Percentiles rank a stretch among this genome's conserved stretches.
Evolutionary conservation across 2,888 invertebrate species (phyloP).

Genomic region (Pilophorus perplexus): DNA sequence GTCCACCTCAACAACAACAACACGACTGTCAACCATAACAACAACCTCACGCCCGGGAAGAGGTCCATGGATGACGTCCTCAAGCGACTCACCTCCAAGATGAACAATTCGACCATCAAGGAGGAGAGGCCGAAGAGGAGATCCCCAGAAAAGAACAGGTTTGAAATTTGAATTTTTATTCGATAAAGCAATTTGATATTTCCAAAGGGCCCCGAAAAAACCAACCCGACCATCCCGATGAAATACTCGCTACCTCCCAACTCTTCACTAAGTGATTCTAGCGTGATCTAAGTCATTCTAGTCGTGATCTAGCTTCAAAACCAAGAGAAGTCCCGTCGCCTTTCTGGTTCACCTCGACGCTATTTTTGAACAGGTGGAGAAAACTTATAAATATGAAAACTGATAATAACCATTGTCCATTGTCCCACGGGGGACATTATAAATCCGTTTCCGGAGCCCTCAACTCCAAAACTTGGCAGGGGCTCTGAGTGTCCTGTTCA

Average conservation of each 20-base stretch:
- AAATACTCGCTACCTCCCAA: too few relatives aligned
- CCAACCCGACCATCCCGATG: too few relatives aligned
- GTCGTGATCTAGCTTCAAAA: too few relatives aligned
- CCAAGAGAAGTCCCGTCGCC: too few relatives aligned
- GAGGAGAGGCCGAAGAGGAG: constrained; percentile 67
- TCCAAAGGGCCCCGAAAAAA: too few relatives aligned
- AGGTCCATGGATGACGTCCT: constrained; percentile 90
- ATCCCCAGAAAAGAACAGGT: constrained; percentile 57
- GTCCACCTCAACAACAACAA: constrained; percentile 59
- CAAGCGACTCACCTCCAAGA: constrained; percentile 80
- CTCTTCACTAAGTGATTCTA: too few relatives aligned
- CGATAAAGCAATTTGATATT: too few relatives aligned
- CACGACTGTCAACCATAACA: constrained; percentile 57
- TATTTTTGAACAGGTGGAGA: background rate
- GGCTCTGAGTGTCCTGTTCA: constrained; percentile 32
- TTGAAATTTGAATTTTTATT: too few relatives aligned
- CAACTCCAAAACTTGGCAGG: constrained; percentile 31
- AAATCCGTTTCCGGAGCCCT: constrained; percentile 9
- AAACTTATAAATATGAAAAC: background rate
- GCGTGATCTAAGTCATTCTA: too few relatives aligned
- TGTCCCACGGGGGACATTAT: constrained; percentile 5
- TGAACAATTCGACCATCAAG: constrained; percentile 71
- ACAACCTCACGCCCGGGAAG: constrained; percentile 53
- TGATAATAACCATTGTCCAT: constrained; percentile 14
- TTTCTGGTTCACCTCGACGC: too few relatives aligned